Percentiles rank a stretch among this genome's conserved stretches.
Conservation (phyloP, 2,113 vertebrate species). For the Phalacrocorax carbo region DNA sequence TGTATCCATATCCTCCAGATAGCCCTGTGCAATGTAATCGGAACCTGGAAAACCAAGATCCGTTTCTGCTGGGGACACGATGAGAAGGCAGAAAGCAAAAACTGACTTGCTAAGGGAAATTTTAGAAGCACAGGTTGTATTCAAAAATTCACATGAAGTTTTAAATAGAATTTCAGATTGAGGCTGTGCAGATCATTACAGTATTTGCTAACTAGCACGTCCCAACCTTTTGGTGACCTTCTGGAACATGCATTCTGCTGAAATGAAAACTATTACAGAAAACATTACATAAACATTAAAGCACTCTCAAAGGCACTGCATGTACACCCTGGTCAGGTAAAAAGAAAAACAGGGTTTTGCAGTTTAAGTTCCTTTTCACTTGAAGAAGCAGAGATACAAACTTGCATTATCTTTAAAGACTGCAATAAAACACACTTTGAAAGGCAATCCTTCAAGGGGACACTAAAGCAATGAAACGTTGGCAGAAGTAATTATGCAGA, state of each 20-base stretch:
- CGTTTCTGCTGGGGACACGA: accelerated
- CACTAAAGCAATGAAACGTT: neutral
- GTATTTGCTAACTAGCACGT: neutral
- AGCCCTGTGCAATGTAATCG: neutral
- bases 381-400: neutral
- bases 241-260: neutral
- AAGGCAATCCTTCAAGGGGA: neutral
- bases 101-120: neutral
- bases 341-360: neutral
- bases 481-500: constrained; percentile 14
- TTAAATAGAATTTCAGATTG: neutral
- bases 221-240: neutral
- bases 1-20: neutral
- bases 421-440: neutral
- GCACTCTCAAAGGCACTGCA: neutral
- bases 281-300: neutral
- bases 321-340: neutral
- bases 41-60: neutral
- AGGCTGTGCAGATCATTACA: neutral
- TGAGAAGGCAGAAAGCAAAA: neutral
- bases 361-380: neutral
- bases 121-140: neutral
- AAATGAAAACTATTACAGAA: neutral
- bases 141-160: neutral
- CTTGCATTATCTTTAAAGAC: neutral